Evolutionary conservation across 2,797 vertebrate genomes (phyloP), one percentile per base, ranked within the genome.

Genomic region (Periophthalmus magnuspinnatus): DNA sequence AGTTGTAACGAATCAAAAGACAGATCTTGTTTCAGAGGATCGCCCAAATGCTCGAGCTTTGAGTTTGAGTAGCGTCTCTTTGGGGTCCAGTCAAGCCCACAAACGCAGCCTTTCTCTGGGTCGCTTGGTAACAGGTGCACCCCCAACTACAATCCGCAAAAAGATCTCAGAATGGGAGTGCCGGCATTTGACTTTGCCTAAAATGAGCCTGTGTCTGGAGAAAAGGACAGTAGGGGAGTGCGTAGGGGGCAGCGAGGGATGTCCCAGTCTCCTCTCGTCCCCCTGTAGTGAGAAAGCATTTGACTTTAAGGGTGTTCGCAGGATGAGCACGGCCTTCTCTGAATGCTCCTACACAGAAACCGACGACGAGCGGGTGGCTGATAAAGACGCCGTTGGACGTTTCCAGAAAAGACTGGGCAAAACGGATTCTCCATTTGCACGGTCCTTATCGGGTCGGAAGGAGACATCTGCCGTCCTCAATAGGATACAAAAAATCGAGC

Each of bases 111-210:
- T 95, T 36, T 95, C 95, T 24, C 90, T 93, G 68, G 93, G 93
- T 80, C 89, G 91, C 66, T 79, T 91, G 0, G 90, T 92, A 0
- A 60, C 93, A n/a, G 93, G 93, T 71, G 88, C 93, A 10, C 93
- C 95, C 70, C 93, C 91, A 0, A 81, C 94, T 71, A 91, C 95
- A 77, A 97, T 99, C 86, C 94, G 95, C 80, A 96, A 95, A 90
- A 98, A 97, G 91, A 98, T 99, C 89, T 96, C 97, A 69, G 95
- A 96, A 97, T 99, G 98, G 98, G 97, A 99, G 84, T 96, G 95
- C 90, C 94, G 95, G 75, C 92, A 90, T 76, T 95, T 94, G 79
- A 66, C 86, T 65, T 90, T 93, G 24, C 93, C 96, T 94, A 97
- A 95, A 88, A 95, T 92, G 89, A 96, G 93, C 67, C 41, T 92